Evolutionary conservation across 2,888 invertebrate genomes (phyloP), one percentile per base, ranked within the genome.

Genomic region (Luperina nickerlii): DNA sequence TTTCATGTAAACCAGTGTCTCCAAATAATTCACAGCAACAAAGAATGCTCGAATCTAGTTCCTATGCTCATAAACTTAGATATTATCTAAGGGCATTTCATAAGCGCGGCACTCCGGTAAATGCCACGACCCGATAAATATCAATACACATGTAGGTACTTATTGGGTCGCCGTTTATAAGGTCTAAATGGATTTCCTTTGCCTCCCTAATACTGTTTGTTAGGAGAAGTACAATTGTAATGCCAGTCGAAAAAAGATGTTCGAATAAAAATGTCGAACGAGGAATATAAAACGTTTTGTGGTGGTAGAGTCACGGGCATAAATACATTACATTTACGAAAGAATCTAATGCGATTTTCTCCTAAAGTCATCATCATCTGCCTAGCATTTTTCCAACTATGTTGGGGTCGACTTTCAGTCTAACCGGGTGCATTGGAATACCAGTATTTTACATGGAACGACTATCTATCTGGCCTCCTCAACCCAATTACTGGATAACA

Each of bases 141-240:
- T 87, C 85, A 79, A 83, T 85, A 85, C 78, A 67, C 76, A 74
- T 84, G 80, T 78, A 78, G 81, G 70, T 69, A 79, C 86, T 83
- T 87, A 87, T 85, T 79, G 87, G 81, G 81, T 78, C 76, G 63
- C 48, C 81, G 76, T 87, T 87, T 87, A 85, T 87, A 79, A 81
- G 76, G 74, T 81, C 79, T 79, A 81, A 87, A 83, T 85, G 81
- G 87, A 81, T 87, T 85, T 87, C 70, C 83, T 87, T 85, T 79
- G 83, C 79, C 83, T 83, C 73, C 45, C 62, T 87, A 79, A 87
- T 85, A 78, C 76, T 81, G 81, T 87, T 81, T 87, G 83, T 74
- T 79, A 66, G 70, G 67, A 68, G 76, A 71, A 82, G 74, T 84
- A 82, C 86, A 71, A 82, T 72, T 72, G 63, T 82, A 74, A 86